A percentile compares a stretch with the other conserved stretches of the same genome.
Conservation (phyloP, 2,797 vertebrate genomes). For the Tapirus indicus region DNA sequence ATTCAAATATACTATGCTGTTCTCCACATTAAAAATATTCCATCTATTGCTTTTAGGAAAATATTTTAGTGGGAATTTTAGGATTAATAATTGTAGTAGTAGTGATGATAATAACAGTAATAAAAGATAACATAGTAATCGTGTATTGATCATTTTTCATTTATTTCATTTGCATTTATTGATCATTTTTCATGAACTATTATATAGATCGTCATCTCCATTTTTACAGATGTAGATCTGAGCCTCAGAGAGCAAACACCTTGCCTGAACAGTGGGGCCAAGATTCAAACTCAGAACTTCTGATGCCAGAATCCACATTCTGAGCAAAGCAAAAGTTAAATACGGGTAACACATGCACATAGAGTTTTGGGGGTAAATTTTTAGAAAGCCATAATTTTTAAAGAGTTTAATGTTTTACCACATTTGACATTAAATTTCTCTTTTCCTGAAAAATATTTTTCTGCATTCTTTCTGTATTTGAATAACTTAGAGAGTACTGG, state of each 20-base stretch:
- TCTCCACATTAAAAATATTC: not conserved
- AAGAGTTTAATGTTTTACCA: not conserved
- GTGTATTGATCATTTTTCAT: not conserved
- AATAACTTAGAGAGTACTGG: not conserved
- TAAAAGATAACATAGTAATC: not conserved
- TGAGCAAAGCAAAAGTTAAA: slow-evolving; percentile 8
- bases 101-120: not conserved
- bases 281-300: not conserved
- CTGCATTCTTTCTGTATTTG: not conserved
- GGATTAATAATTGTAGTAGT: not conserved
- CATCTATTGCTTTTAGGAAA: not conserved
- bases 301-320: not conserved
- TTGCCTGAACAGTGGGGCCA: not conserved
- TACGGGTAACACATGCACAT: not conserved
- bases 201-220: not conserved
- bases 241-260: not conserved
- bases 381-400: not conserved
- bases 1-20: not conserved
- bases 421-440: slow-evolving; percentile 2
- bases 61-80: not conserved
- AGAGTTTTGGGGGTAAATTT: not conserved
- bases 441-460: not conserved
- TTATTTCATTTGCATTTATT: not conserved
- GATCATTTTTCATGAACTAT: not conserved
- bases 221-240: not conserved